These are phyloP conservation scores for Chascanopsetta lugubris DNA, from an alignment of 2,113 vertebrate genomes.

Conservation along the genomic window DNA sequence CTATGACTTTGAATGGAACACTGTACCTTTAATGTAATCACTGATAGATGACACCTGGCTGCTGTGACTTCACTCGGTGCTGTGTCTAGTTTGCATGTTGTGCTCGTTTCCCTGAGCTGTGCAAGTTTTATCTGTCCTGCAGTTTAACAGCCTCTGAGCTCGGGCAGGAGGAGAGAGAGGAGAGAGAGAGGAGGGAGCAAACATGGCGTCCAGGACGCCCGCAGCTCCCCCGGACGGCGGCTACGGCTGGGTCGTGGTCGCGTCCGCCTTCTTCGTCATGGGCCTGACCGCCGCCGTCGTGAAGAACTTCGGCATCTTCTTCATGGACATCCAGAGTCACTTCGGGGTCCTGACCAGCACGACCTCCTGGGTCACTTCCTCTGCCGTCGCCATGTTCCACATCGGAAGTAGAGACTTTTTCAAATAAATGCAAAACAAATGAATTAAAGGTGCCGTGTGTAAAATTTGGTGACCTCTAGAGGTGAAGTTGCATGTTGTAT, in stretches of 20 bases:
- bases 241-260: constrained; percentile 84
- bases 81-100: neutral
- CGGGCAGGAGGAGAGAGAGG: constrained; percentile 5
- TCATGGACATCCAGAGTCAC: constrained; percentile 82
- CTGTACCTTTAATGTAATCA: no score
- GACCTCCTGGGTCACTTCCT: constrained; percentile 82
- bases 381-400: constrained; percentile 79
- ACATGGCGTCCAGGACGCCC: constrained; percentile 36
- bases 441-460: no score
- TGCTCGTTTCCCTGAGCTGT: neutral
- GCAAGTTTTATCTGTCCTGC: neutral
- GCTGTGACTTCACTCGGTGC: neutral
- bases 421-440: no score
- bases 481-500: no score
- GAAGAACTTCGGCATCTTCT: constrained; percentile 83
- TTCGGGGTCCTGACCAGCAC: constrained; percentile 79
- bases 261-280: constrained; percentile 78
- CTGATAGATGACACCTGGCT: no score
- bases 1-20: no score
- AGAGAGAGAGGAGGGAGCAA: neutral
- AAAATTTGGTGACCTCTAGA: no score
- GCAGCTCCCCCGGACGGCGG: constrained; percentile 69
- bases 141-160: neutral
- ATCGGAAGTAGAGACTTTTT: constrained; percentile 70
- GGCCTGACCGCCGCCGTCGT: constrained; percentile 79